phyloP scores from a whole-genome alignment of 2,888 invertebrate genomes.

The Oscheius sp. region DNA sequence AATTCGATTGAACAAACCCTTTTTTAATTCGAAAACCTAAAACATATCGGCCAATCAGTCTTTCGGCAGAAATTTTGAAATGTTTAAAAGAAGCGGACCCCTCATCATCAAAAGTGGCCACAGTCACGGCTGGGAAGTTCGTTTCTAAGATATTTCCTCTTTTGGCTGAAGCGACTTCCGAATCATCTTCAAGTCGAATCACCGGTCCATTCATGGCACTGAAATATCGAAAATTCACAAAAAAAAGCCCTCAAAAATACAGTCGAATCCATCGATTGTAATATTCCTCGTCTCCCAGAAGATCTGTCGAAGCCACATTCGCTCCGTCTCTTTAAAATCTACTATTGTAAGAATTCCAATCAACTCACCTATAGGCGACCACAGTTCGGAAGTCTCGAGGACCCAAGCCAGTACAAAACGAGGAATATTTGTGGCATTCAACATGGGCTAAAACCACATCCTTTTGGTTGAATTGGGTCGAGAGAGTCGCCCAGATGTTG shows the following conservation, averaged over 20 bases:
- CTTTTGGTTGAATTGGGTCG: slow-evolving; percentile 30
- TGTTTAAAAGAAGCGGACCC: slow-evolving; percentile 44
- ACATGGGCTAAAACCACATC: slow-evolving; percentile 51
- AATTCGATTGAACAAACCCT: slow-evolving; percentile 27
- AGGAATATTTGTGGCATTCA: slow-evolving; percentile 53
- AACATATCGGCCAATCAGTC: slow-evolving; percentile 62
- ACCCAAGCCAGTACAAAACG: slow-evolving; percentile 54
- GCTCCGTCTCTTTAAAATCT: slow-evolving; percentile 46
- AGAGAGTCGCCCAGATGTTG: slow-evolving; percentile 50
- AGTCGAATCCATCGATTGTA: slow-evolving; percentile 60
- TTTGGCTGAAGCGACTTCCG: slow-evolving; percentile 25
- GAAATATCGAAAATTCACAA: slow-evolving; percentile 9
- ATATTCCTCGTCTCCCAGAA: slow-evolving; percentile 57
- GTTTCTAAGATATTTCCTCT: background rate
- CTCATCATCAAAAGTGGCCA: slow-evolving; percentile 54
- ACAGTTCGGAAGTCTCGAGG: slow-evolving; percentile 58
- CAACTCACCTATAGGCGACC: slow-evolving; percentile 53
- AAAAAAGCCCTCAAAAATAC: slow-evolving; percentile 33
- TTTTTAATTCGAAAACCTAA: slow-evolving; percentile 44
- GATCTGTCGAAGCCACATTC: slow-evolving; percentile 55
- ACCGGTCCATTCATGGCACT: slow-evolving; percentile 50
- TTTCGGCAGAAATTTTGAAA: slow-evolving; percentile 56
- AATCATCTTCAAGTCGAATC: slow-evolving; percentile 27
- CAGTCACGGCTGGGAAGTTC: slow-evolving; percentile 48
- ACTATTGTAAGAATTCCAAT: background rate